These are phyloP conservation scores for Agapostemon virescens DNA, from an alignment of 2,888 invertebrate species.

Conservation along the genomic window DNA sequence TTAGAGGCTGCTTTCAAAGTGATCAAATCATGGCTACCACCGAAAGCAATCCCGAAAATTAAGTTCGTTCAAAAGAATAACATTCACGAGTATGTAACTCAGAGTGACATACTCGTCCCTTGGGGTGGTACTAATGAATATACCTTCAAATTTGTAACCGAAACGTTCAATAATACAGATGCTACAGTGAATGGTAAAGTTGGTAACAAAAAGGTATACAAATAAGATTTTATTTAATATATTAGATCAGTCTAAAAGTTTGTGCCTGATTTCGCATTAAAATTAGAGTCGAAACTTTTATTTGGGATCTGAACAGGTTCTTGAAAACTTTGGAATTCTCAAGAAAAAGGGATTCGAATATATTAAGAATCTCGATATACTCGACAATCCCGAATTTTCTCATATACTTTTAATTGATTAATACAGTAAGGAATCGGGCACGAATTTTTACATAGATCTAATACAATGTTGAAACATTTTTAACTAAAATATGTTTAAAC, in stretches of 20 bases:
- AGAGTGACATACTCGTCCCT: slow-evolving; percentile 87
- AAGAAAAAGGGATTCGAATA: too few species aligned
- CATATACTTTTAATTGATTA: too few species aligned
- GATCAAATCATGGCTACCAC: slow-evolving; percentile 92
- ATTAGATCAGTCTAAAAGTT: too few species aligned
- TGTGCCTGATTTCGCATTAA: too few species aligned
- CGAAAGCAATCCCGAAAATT: slow-evolving; percentile 93
- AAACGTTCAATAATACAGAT: slow-evolving; percentile 76
- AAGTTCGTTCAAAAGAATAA: slow-evolving; percentile 90
- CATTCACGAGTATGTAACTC: slow-evolving; percentile 87
- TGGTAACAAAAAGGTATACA: slow-evolving; percentile 81
- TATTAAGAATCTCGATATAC: too few species aligned
- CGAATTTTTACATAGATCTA: too few species aligned
- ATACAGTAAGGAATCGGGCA: too few species aligned
- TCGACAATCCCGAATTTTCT: too few species aligned
- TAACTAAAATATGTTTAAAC: slow-evolving; percentile 1
- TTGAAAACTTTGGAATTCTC: too few species aligned
- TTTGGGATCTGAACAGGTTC: too few species aligned
- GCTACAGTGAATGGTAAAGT: slow-evolving; percentile 75
- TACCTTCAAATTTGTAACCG: slow-evolving; percentile 87
- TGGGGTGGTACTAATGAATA: slow-evolving; percentile 93
- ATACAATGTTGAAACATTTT: too few species aligned
- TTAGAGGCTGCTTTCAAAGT: slow-evolving; percentile 94
- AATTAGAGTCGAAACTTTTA: too few species aligned
- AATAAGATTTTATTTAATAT: background rate